phyloP scores from a whole-genome alignment of 2,113 vertebrate species.

The Hystrix brachyura region DNA sequence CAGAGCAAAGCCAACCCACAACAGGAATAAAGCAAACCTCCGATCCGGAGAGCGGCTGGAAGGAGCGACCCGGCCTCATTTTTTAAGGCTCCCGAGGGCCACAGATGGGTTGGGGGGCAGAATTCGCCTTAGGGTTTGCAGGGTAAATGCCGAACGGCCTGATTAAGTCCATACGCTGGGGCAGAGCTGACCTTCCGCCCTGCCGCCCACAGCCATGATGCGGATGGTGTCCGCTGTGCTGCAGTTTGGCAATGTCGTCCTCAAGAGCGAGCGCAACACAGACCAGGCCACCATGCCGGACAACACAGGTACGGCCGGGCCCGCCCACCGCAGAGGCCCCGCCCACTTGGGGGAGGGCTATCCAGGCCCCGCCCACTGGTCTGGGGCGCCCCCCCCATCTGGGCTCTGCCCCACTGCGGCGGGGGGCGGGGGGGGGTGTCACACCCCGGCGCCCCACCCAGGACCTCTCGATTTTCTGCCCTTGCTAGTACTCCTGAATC shows the following conservation, averaged over 20 bases:
- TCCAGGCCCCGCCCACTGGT: background rate
- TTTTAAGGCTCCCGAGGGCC: background rate
- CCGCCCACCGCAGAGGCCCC: background rate
- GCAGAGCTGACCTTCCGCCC: background rate
- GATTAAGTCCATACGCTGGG: fast-evolving
- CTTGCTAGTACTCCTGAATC: background rate
- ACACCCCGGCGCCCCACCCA: too few relatives aligned
- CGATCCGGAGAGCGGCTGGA: background rate
- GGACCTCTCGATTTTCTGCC: fast-evolving
- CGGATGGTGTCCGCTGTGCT: conserved; percentile 93
- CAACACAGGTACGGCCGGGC: conserved; percentile 89
- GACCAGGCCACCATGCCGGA: conserved; percentile 96
- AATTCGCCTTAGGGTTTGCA: background rate
- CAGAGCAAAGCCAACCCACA: background rate
- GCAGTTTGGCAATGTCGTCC: conserved; percentile 94
- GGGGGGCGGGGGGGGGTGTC: too few relatives aligned
- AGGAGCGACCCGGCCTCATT: background rate
- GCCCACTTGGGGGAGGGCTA: background rate
- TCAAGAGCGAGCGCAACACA: conserved; percentile 93
- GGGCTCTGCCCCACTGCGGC: background rate
- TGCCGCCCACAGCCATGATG: conserved; percentile 87
- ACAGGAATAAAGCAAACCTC: too few relatives aligned
- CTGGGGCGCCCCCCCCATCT: too few relatives aligned
- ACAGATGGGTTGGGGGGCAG: background rate
- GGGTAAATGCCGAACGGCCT: background rate